Evolutionary conservation across 2,113 vertebrate species (phyloP).

Genomic region (Phalacrocorax brasilianus): DNA sequence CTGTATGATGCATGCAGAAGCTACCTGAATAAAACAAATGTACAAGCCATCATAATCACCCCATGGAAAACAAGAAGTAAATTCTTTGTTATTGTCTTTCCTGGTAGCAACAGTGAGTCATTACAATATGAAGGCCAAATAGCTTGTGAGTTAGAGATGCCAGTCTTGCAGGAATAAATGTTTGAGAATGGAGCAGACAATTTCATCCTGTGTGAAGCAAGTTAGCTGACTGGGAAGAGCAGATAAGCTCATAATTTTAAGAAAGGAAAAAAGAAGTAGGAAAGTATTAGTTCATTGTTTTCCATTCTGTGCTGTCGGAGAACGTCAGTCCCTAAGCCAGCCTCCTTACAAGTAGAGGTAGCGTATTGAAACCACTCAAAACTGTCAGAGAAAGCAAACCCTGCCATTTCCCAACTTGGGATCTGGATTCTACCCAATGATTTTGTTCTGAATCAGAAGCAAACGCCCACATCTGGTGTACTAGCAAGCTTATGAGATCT

Average conservation of each 20-base stretch:
- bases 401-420: constrained; percentile 56
- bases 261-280: not conserved
- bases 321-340: constrained; percentile 38
- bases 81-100: not conserved
- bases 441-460: constrained; percentile 70
- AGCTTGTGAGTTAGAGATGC: not conserved
- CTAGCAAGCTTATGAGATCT: constrained; percentile 57
- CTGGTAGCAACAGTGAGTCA: not conserved
- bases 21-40: not conserved
- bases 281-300: constrained; percentile 18
- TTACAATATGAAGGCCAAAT: not conserved
- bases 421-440: constrained; percentile 62
- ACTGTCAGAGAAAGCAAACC: constrained; percentile 59
- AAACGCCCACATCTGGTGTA: constrained; percentile 67
- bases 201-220: constrained; percentile 3
- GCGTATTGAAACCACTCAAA: constrained; percentile 45
- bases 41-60: not conserved
- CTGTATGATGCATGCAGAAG: not conserved
- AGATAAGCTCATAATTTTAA: not conserved
- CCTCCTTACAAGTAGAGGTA: constrained; percentile 35
- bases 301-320: not conserved
- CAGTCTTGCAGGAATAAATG: not conserved
- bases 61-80: not conserved
- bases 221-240: not conserved
- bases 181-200: not conserved